Base-by-base conservation (phyloP, 1,140 invertebrate species). In the Alviniconcha marisindica region DNA sequence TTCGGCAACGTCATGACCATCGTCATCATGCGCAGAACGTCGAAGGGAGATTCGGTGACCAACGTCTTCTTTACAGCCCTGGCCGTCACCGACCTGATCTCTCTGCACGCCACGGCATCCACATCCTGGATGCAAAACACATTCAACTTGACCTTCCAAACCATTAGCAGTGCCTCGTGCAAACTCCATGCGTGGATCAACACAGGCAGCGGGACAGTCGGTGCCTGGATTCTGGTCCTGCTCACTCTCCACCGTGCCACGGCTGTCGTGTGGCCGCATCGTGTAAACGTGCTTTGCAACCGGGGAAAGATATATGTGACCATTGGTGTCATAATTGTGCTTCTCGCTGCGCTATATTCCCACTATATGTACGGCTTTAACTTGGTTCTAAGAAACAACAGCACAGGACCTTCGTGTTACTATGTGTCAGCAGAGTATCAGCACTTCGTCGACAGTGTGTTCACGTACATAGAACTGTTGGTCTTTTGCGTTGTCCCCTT, bases 1-100 rank as follows among this genome's bases (percentile, higher is more conserved):
- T 76, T 76, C 18, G 73, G 73, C 31, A 76, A 76, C 73, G 38
- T 76, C 38, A 76, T 76, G 73, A 76, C 40, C 40, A 76, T 76
- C 40, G 38, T 76, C 73, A 76, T 76, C 73, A 44, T 42, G 38
- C 21, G 18, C 0, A 42, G 31, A 76, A 42, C 24, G 40, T 42
- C 40, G 21, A 24, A 28, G 38, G 73, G 73, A 0, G 40, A 42
- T 14, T 44, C 73, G 0, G 18, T 31, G 1, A 44, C 44, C 40
- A 4, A 42, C 1, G 40, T 36, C 24, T 76, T 42, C 40, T 76
- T 76, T 40, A 76, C 73, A 18, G 73, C 28, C 1, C 24, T 76
- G 73, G 73, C 73, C 14, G 40, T 76, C n/a, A n/a, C n/a, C 24
- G 73, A 76, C n/a, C 40, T 76, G 40, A 76, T 44, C 0, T 2